phyloP scores from a whole-genome alignment of 2,888 invertebrate species.

The Ryuthela nishihirai region DNA sequence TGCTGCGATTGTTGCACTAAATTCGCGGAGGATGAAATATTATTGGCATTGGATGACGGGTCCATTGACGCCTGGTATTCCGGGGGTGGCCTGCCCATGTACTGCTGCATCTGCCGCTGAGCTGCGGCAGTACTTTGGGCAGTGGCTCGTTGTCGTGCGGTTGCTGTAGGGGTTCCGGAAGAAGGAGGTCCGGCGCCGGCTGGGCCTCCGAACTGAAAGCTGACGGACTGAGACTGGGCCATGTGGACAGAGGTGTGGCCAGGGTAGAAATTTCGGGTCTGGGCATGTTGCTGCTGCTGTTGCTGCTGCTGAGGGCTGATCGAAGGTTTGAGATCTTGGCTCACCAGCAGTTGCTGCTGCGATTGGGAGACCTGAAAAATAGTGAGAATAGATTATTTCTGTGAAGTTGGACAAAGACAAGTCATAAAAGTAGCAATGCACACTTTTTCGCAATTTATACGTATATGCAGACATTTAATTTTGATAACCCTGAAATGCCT shows the following conservation, averaged over 20 bases:
- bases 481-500: too few relatives aligned
- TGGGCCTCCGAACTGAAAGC: slow-evolving; percentile 13
- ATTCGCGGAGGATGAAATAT: too few relatives aligned
- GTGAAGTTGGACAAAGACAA: too few relatives aligned
- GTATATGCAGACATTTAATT: too few relatives aligned
- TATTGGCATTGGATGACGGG: not conserved
- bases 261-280: slow-evolving; percentile 4
- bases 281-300: slow-evolving; percentile 6
- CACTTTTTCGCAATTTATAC: too few relatives aligned
- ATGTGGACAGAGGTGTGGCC: slow-evolving; percentile 8
- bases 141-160: slow-evolving; percentile 1
- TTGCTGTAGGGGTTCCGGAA: slow-evolving; percentile 8
- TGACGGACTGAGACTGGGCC: slow-evolving; percentile 11
- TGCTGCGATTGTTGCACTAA: too few relatives aligned
- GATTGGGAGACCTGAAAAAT: slow-evolving; percentile 19
- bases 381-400: too few relatives aligned
- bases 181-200: slow-evolving; percentile 7
- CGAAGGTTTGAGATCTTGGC: slow-evolving; percentile 12
- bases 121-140: not conserved
- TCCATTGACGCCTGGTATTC: slow-evolving; percentile 26
- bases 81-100: slow-evolving; percentile 19
- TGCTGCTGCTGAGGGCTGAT: slow-evolving; percentile 8
- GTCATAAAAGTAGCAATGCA: too few relatives aligned
- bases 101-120: slow-evolving; percentile 11
- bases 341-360: slow-evolving; percentile 14